Evolutionary conservation across 2,797 vertebrate genomes (phyloP), one percentile per base, ranked within the genome.

Genomic region (Borostomias antarcticus): DNA sequence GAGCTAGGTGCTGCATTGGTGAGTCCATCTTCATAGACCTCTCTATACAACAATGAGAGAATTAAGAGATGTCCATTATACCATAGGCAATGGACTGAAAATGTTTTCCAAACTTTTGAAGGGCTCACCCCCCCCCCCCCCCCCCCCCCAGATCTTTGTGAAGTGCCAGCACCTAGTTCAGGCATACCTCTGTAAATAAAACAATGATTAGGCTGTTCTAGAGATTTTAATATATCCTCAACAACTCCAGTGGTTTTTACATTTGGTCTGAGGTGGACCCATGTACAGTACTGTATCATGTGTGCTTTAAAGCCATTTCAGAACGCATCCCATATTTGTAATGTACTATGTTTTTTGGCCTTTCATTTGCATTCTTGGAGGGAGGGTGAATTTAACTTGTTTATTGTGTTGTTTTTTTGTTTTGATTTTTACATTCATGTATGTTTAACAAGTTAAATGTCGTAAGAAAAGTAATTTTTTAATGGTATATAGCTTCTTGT

Each of bases 241-340:
- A 78, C 73, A 72, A 83, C 78, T 76, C 70, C 69, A 78, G 81
- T 79, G 79, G 63, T 83, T 78, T 76, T 78, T 86, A 81, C 85
- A 83, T 85, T 26, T 76, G 77, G 82, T 86, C 84, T 82, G 80
- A 80, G 87, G 79, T 77, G 82, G 85, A 85, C 87, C 85, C 83
- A 77, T 90, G 89, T 89, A 90, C 86, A 89, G 88, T 89, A 88
- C 85, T 90, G 86, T 89, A 83, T 82, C 83, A 70, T 85, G 73
- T 89, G 82, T 88, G 86, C 87, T 89, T 83, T 72, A 73, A 86
- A 87, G 86, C 85, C 85, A 86, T 86, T 84, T 90, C 82, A 85
- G 83, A 61, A 61, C 77, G 83, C 85, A 8, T 32, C 37, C 10
- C 58, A 47, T 60, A 45, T 85, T 89, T 72, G 85, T 90, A 85